Evolutionary conservation across 2,888 invertebrate species (phyloP).

Genomic region (Patella ulyssiponensis): DNA sequence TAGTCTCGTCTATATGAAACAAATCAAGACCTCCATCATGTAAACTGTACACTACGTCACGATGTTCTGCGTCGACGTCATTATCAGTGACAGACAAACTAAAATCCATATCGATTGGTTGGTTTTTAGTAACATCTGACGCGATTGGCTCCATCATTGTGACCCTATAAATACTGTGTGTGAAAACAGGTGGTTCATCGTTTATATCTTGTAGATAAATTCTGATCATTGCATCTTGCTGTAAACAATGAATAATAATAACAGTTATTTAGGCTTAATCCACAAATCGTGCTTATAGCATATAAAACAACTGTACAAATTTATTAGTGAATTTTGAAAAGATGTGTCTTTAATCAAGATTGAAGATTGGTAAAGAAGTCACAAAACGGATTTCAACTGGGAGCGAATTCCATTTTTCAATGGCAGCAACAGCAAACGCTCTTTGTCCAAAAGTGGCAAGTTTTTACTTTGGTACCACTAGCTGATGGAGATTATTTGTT

Average conservation of each 20-base stretch:
- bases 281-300: no score
- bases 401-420: no score
- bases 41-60: slow-evolving; percentile 28
- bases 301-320: no score
- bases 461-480: no score
- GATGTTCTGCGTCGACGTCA: slow-evolving; percentile 28
- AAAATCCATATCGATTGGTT: slow-evolving; percentile 20
- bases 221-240: slow-evolving; percentile 23
- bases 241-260: neutral
- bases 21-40: slow-evolving; percentile 26
- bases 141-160: slow-evolving; percentile 20
- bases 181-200: slow-evolving; percentile 35
- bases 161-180: slow-evolving; percentile 14
- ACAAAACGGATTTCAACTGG: no score
- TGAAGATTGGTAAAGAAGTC: no score
- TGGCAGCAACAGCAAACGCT: no score
- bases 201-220: slow-evolving; percentile 37
- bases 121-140: neutral
- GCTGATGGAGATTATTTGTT: no score
- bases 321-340: no score
- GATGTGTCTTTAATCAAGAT: no score
- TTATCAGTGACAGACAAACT: slow-evolving; percentile 23
- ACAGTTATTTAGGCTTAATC: no score
- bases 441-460: no score
- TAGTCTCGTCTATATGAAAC: slow-evolving; percentile 26